Evolutionary conservation across 2,113 vertebrate species (phyloP), one percentile per base, ranked within the genome.

Genomic region (Mionectes macconnelli): DNA sequence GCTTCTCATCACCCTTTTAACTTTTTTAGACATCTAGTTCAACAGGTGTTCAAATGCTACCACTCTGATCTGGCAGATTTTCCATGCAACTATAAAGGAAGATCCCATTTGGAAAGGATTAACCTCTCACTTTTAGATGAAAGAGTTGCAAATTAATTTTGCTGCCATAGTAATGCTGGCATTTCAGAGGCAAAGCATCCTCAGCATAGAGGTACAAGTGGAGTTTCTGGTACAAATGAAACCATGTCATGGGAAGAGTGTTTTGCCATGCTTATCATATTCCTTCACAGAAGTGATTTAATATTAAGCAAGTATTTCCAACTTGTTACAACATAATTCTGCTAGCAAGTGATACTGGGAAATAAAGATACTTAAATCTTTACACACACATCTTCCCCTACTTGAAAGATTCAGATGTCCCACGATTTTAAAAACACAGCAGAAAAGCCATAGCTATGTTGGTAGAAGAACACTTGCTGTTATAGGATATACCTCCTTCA

Each of bases 171-270:
- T 80, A 84, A 23, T 3, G 6, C 66, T 84, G 42, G 21, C 35
- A 17, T 9, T 4, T 67, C 9, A 14, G 44, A 9, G 7, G 3
- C 4, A 55, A 78, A 59, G 14, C 0, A 0, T 39, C 13, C 35
- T 78, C 25, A 57, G 42, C 14, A 5, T 1, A 70, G 50, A 70
- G 9, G 16, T 76, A 12, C 24, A 83, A 40, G 31, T 35, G 49
- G 45, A 87, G 12, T 45, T 89, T 87, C 57, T 89, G 14, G 5
- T 60, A 19, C 30, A 35, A 49, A 25, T 47, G 27, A 82, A 87
- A 35, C 12, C 5, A 10, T 49, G 14, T 14, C 24, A 47, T 25
- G 14, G 33, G 23, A 62, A 68, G 12, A 53, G 6, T 35, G 10
- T 75, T 87, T 84, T 60, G 12, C 35, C 19, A 7, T 78, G 33